Conservation (phyloP, 2,888 invertebrate genomes). For the Julus scandinavius region DNA sequence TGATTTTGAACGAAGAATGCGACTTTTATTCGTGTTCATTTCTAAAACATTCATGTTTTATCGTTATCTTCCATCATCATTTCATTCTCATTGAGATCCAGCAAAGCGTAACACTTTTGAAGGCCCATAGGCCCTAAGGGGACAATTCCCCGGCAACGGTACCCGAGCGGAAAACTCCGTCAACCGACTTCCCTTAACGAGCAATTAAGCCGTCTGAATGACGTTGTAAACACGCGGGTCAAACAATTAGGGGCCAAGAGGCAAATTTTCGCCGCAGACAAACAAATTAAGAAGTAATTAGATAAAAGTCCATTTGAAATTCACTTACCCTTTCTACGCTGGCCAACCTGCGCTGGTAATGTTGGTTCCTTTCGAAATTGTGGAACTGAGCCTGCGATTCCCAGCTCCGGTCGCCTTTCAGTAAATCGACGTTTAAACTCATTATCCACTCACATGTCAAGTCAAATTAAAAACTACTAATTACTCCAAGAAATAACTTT, state of each 20-base stretch:
- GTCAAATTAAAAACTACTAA: slow-evolving; percentile 16
- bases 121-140: slow-evolving; percentile 8
- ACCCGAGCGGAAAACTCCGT: slow-evolving; percentile 5
- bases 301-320: background rate
- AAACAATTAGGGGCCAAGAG: background rate
- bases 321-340: slow-evolving; percentile 33
- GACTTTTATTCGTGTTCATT: too few species aligned
- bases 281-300: too few species aligned
- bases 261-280: background rate
- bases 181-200: background rate
- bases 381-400: slow-evolving; percentile 34
- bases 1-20: too few species aligned
- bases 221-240: background rate
- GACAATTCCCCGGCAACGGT: background rate
- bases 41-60: too few species aligned
- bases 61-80: too few species aligned
- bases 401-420: slow-evolving; percentile 45
- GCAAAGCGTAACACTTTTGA: background rate
- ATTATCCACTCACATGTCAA: slow-evolving; percentile 39
- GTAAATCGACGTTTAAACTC: slow-evolving; percentile 45
- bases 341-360: slow-evolving; percentile 16
- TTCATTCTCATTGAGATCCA: background rate
- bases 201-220: slow-evolving; percentile 4
- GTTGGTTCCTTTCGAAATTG: slow-evolving; percentile 24
- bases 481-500: background rate